These are phyloP conservation scores for Rhinogobio ventralis DNA, from an alignment of 2,797 vertebrate species.

Conservation along the genomic window DNA sequence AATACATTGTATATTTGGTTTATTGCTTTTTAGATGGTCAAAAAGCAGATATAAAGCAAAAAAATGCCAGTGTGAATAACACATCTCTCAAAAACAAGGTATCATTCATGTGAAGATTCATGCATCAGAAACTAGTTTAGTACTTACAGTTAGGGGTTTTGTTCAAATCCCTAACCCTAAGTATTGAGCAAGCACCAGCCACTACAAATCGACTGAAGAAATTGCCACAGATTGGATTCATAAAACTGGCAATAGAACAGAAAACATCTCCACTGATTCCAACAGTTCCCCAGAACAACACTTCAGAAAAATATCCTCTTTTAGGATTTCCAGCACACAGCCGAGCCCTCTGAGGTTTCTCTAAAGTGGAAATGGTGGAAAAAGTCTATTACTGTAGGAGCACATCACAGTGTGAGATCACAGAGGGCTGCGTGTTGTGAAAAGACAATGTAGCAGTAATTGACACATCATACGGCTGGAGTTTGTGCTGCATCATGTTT, in stretches of 20 bases:
- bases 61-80: not conserved
- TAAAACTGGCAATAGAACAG: slow-evolving; percentile 23
- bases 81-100: not conserved
- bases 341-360: slow-evolving; percentile 18
- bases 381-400: slow-evolving; percentile 24
- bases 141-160: not conserved
- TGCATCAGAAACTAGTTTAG: slow-evolving; percentile 5
- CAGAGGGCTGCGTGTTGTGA: slow-evolving; percentile 26
- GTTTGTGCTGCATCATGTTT: slow-evolving; percentile 58
- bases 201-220: not conserved
- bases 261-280: slow-evolving; percentile 5
- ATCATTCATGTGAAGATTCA: not conserved
- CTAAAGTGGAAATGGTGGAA: slow-evolving; percentile 13
- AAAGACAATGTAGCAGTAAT: slow-evolving; percentile 54
- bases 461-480: slow-evolving; percentile 64
- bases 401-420: slow-evolving; percentile 38
- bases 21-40: not conserved
- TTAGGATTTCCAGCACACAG: slow-evolving; percentile 30
- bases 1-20: not conserved
- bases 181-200: not conserved
- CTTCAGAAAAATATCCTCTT: slow-evolving; percentile 25
- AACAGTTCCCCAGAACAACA: slow-evolving; percentile 8
- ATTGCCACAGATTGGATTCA: not conserved
- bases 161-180: not conserved
- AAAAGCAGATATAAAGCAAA: no score